phyloP scores from a whole-genome alignment of 2,797 vertebrate genomes.

The Moxostoma hubbsi region DNA sequence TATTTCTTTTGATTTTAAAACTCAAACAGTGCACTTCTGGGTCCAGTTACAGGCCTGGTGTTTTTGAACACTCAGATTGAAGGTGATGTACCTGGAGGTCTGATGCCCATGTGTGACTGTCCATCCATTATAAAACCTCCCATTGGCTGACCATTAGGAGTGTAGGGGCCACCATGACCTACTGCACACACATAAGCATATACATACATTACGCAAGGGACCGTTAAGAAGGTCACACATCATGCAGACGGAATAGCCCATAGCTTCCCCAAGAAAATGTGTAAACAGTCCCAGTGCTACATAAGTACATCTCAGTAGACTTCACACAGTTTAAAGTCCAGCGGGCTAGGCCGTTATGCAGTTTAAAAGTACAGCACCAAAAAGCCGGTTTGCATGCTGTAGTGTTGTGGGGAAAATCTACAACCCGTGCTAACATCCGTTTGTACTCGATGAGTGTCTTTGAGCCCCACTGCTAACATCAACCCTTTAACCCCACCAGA shows the following conservation, averaged over 20 bases:
- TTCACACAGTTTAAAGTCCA: too few species aligned
- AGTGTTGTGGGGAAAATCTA: background rate
- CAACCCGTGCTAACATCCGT: background rate
- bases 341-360: too few species aligned
- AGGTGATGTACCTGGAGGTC: conserved; percentile 52
- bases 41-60: too few species aligned
- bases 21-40: too few species aligned
- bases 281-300: too few species aligned
- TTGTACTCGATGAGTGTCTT: background rate
- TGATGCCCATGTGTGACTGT: conserved; percentile 73
- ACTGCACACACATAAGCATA: conserved; percentile 69
- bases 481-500: background rate
- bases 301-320: too few species aligned
- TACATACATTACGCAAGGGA: background rate
- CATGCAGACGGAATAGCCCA: too few species aligned
- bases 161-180: conserved; percentile 88
- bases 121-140: conserved; percentile 89
- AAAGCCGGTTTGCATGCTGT: background rate
- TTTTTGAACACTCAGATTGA: too few species aligned
- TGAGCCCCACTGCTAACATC: background rate
- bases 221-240: too few species aligned
- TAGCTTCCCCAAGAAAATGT: too few species aligned
- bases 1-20: background rate
- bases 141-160: conserved; percentile 86
- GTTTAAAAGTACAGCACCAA: too few species aligned